These are phyloP conservation scores for Catostylus mosaicus DNA, from an alignment of 30 jellyfish, hydroid and myxozoan species.

Conservation along the genomic window DNA sequence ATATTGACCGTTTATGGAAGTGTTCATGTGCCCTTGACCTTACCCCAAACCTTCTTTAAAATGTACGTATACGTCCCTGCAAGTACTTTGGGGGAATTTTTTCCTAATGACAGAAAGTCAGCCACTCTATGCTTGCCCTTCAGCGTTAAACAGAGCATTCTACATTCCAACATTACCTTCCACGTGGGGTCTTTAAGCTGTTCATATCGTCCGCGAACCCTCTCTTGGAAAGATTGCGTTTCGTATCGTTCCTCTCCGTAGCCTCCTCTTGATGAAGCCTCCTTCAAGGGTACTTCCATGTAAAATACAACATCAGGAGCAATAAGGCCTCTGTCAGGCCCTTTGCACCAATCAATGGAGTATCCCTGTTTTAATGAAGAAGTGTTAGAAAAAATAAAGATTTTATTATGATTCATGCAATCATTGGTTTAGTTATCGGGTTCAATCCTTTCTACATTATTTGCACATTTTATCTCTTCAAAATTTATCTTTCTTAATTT, in stretches of 20 bases:
- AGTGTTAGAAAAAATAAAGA: neutral
- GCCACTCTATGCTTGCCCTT: neutral
- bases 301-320: conserved; percentile 90
- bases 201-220: conserved; percentile 44
- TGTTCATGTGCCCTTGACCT: too few relatives aligned
- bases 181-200: conserved; percentile 69
- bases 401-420: too few relatives aligned
- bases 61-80: too few relatives aligned
- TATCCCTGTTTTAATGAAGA: conserved; percentile 54
- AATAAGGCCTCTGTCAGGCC: conserved; percentile 78
- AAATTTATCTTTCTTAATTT: too few relatives aligned
- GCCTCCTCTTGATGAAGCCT: conserved; percentile 76
- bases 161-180: conserved; percentile 52
- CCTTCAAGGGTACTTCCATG: conserved; percentile 63
- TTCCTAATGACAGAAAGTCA: neutral
- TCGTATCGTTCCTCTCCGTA: conserved; percentile 93
- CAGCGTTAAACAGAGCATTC: neutral
- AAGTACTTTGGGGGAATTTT: neutral
- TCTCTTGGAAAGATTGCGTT: conserved; percentile 69
- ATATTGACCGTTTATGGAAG: too few relatives aligned
- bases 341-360: conserved; percentile 82
- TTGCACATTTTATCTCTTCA: too few relatives aligned
- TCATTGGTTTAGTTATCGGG: too few relatives aligned
- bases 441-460: too few relatives aligned
- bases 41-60: too few relatives aligned